Evolutionary conservation across 1,140 invertebrate species (phyloP).

Genomic region (Pseudomyrmex dendroicus): DNA sequence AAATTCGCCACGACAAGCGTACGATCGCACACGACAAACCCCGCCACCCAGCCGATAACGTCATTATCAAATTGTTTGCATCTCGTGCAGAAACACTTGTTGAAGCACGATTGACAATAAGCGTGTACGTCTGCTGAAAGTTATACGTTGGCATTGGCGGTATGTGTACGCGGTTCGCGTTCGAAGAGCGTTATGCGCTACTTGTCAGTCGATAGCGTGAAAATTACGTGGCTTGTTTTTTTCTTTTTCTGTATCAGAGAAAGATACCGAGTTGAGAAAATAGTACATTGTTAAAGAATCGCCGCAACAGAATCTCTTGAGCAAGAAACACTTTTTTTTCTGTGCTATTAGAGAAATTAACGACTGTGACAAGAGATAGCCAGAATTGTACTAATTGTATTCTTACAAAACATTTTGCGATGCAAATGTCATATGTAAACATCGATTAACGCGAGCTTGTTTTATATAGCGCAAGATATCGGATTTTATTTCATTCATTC

Average conservation of each 20-base stretch:
- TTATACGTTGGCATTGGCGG: constrained; percentile 3
- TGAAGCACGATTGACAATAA: constrained; percentile 63
- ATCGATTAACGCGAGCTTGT: too few relatives aligned
- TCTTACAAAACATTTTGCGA: neutral
- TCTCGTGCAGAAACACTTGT: constrained; percentile 61
- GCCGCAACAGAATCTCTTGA: neutral
- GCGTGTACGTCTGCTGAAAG: constrained; percentile 33
- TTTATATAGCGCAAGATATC: too few relatives aligned
- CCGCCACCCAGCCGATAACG: constrained; percentile 13
- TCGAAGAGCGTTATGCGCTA: constrained; percentile 40
- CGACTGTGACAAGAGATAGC: neutral
- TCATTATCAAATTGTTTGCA: constrained; percentile 59
- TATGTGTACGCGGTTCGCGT: too few relatives aligned
- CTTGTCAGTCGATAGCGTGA: constrained; percentile 43
- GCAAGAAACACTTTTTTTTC: constrained; percentile 4
- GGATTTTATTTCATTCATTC: too few relatives aligned
- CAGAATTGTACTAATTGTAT: too few relatives aligned
- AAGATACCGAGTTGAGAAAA: constrained; percentile 13
- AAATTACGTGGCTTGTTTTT: constrained; percentile 34
- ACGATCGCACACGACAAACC: neutral
- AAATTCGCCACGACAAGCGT: constrained; percentile 3
- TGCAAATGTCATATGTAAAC: neutral
- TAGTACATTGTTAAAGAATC: neutral
- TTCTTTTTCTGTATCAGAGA: constrained; percentile 5
- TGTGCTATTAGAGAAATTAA: constrained; percentile 20